Percentiles rank a stretch among this genome's conserved stretches.
phyloP scores from a whole-genome alignment of 1,140 invertebrate species.

The Musca vetustissima region DNA sequence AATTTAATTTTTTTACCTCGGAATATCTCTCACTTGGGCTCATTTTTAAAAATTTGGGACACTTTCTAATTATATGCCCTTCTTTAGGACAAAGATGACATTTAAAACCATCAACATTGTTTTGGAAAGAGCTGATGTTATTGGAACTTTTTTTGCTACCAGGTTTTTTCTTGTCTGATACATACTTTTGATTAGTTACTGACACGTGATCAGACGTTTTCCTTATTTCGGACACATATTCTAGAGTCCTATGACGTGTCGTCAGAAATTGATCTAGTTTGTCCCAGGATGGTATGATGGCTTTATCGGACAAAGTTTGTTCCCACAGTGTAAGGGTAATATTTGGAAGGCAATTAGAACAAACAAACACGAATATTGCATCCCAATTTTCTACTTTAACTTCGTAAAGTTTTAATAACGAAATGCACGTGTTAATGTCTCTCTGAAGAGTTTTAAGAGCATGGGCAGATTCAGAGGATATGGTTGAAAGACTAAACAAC shows the following conservation, averaged over 20 bases:
- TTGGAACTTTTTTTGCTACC: background rate
- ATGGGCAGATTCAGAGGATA: background rate
- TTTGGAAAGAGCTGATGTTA: background rate
- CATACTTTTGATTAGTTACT: too few relatives aligned
- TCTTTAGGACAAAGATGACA: background rate
- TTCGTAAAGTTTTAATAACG: background rate
- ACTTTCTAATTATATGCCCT: background rate
- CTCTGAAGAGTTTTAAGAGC: background rate
- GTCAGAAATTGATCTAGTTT: background rate
- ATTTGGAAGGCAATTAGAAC: background rate
- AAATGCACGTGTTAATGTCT: background rate
- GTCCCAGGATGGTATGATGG: background rate
- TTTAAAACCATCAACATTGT: background rate
- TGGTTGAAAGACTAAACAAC: background rate
- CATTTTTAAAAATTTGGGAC: background rate
- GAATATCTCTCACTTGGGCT: too few relatives aligned
- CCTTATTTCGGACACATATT: background rate
- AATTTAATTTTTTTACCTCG: too few relatives aligned
- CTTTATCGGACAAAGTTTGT: background rate
- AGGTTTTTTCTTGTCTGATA: too few relatives aligned
- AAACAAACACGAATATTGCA: background rate
- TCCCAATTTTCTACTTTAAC: background rate
- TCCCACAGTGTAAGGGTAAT: background rate
- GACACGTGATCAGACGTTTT: background rate
- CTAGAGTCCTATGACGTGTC: slow-evolving; percentile 28